A percentile compares a stretch with the other conserved stretches of the same genome.
phyloP scores from a whole-genome alignment of 2,888 invertebrate genomes.

The Eledone cirrhosa region DNA sequence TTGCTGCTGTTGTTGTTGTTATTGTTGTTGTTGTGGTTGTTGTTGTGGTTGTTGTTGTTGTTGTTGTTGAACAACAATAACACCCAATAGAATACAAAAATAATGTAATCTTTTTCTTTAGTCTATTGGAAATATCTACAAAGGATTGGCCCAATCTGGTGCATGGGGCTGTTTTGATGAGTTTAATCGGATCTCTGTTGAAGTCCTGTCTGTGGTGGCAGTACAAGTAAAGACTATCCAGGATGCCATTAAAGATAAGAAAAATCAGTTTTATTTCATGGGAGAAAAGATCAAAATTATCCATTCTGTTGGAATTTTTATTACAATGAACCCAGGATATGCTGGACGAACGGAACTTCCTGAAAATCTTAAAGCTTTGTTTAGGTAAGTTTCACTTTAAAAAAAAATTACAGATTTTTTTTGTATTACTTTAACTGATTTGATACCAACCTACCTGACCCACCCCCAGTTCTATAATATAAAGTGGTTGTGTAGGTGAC shows the following conservation, averaged over 20 bases:
- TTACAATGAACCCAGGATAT: constrained; percentile 98
- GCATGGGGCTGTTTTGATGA: constrained; percentile 99
- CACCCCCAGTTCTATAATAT: no score
- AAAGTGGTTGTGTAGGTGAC: no score
- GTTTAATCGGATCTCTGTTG: constrained; percentile 95
- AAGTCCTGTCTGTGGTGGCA: constrained; percentile 95
- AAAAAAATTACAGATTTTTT: not conserved
- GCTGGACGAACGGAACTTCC: constrained; percentile 78
- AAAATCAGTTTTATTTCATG: constrained; percentile 89
- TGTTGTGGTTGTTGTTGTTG: no score
- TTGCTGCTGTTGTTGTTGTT: no score
- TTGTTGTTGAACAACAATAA: no score
- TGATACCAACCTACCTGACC: no score
- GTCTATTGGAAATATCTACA: constrained; percentile 96
- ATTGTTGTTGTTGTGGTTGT: no score
- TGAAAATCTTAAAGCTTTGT: constrained; percentile 67
- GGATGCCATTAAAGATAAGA: constrained; percentile 90
- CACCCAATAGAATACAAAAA: no score
- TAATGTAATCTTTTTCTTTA: constrained; percentile 64
- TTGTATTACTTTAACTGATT: no score
- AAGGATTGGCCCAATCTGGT: constrained; percentile 94
- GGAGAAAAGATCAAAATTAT: constrained; percentile 88
- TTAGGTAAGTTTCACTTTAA: constrained; percentile 54
- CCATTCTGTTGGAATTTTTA: constrained; percentile 91
- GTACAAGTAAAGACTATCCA: constrained; percentile 78